Evolutionary conservation across 2,797 vertebrate species (phyloP), one percentile per base, ranked within the genome.

Genomic region (Erithacus rubecula): DNA sequence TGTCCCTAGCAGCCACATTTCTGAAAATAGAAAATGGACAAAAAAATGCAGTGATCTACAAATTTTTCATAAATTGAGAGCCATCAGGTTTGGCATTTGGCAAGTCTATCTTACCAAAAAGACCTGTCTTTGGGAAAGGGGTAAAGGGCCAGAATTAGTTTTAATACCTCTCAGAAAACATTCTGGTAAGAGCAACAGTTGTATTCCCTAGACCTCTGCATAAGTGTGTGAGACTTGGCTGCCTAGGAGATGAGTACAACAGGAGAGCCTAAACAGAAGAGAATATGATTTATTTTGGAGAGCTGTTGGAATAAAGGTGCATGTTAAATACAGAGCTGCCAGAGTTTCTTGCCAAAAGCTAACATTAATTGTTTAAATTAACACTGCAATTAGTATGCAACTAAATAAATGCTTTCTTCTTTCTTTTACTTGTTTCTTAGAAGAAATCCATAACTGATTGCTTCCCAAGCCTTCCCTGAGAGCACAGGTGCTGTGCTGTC

Each of bases 361-460:
- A 95, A 59, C 49, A 51, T 90, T 89, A 94, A 79, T 93, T 94
- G 81, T 92, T 94, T 88, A 89, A 94, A 95, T 92, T 95, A 94
- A 91, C 56, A 67, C 62, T 59, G 58, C 53, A 84, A 85, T 95
- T 93, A 85, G 18, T 70, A 78, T 2, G 3, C 70, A 87, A 77
- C 44, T 64, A 55, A 87, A 87, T 15, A 68, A 92, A 74, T 36
- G 17, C 67, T 81, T 81, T 29, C 6, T 52, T 55, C 67, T 46
- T 62, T 30, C 20, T 76, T 70, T 77, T 68, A 29, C 21, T 55
- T 21, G 6, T 58, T 91, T 85, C 51, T 82, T 62, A 30, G 62
- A 83, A 82, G 59, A 72, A 93, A 87, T n/a, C 27, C 4, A 1
- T 34, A 70, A 58, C 12, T 36, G 30, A 82, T 52, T 60, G 37